These are phyloP conservation scores for Aphrocallistes beatrix DNA, from an alignment of 37 sponge, comb jelly and placozoan species.

Conservation along the genomic window DNA sequence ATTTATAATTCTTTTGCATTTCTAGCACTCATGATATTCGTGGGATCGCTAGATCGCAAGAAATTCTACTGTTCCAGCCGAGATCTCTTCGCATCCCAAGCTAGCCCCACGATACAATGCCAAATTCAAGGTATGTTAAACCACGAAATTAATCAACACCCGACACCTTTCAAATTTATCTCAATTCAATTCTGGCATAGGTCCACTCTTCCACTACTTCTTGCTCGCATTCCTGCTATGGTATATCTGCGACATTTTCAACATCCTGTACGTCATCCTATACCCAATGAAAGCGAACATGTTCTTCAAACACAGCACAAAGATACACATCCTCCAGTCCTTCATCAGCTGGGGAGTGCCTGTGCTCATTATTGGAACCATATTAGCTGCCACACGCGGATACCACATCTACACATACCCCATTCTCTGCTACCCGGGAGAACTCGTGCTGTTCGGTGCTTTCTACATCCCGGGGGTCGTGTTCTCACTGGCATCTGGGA, in stretches of 20 bases:
- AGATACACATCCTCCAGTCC: neutral
- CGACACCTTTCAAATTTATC: too few species aligned
- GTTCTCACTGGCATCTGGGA: neutral
- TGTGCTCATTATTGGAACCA: neutral
- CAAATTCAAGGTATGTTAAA: neutral
- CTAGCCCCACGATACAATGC: neutral
- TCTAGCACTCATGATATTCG: neutral
- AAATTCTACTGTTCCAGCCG: neutral
- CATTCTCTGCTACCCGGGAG: neutral
- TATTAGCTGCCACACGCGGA: neutral
- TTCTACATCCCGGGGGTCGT: slow-evolving; percentile 11
- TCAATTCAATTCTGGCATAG: neutral
- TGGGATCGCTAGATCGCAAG: neutral
- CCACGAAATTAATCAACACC: too few species aligned
- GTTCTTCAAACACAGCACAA: neutral
- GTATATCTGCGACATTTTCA: slow-evolving; percentile 3
- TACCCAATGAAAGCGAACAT: neutral
- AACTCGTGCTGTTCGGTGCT: neutral
- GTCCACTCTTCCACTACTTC: slow-evolving; percentile 3
- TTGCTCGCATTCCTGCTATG: neutral
- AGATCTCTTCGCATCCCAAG: neutral
- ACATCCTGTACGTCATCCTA: neutral
- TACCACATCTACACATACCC: neutral
- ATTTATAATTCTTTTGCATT: too few species aligned
- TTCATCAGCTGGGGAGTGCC: neutral